Percentiles rank a stretch among this genome's conserved stretches.
Conservation (phyloP, 2,888 invertebrate species). For the Polylopha cassiicola region DNA sequence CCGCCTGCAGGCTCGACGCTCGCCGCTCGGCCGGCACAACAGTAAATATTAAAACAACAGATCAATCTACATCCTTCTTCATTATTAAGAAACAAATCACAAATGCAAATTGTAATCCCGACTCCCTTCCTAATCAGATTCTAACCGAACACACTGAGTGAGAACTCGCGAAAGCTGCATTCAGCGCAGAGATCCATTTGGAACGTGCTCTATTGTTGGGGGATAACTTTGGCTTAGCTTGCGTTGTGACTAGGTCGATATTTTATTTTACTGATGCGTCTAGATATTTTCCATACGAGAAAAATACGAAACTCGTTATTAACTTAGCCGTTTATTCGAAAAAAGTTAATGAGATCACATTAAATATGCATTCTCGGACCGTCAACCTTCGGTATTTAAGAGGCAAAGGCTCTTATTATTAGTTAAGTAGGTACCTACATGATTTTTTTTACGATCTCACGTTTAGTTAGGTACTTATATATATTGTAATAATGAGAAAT, state of each 20-base stretch:
- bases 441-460: no score
- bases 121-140: slow-evolving; percentile 3
- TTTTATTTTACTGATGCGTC: slow-evolving; percentile 8
- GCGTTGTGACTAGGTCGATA: slow-evolving; percentile 10
- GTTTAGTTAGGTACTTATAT: no score
- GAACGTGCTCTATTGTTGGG: background rate
- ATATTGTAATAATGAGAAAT: no score
- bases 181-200: background rate
- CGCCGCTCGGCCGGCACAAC: slow-evolving; percentile 39
- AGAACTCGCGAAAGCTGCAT: no score
- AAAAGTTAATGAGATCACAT: no score
- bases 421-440: no score
- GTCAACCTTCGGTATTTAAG: no score
- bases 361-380: no score
- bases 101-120: slow-evolving; percentile 9
- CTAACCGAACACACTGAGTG: background rate
- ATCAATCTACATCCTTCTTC: slow-evolving; percentile 32
- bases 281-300: background rate
- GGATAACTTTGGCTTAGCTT: background rate
- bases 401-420: no score
- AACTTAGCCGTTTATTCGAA: no score
- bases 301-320: background rate
- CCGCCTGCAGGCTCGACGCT: slow-evolving; percentile 55
- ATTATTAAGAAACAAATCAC: slow-evolving; percentile 7
- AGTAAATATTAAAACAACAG: slow-evolving; percentile 43